phyloP scores from a whole-genome alignment of 1,140 invertebrate species.

The Thaumetopoea pityocampa region DNA sequence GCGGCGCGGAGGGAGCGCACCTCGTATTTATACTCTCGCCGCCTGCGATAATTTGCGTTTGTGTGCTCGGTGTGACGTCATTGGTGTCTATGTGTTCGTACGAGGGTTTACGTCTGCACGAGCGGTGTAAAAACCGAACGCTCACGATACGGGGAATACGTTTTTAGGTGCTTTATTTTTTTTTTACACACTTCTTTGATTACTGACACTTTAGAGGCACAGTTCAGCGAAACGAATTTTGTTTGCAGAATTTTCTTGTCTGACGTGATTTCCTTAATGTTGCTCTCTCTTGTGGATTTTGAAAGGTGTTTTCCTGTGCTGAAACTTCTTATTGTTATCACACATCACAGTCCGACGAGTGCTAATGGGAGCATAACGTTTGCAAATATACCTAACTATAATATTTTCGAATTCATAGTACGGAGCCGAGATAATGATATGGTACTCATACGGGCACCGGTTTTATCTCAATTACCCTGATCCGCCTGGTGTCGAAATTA shows the following conservation, averaged over 20 bases:
- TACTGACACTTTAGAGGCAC: not conserved
- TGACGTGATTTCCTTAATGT: too few species aligned
- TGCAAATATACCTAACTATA: too few species aligned
- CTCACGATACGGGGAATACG: conserved; percentile 6
- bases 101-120: conserved; percentile 9
- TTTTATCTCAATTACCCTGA: too few species aligned
- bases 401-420: too few species aligned
- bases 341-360: too few species aligned
- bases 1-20: conserved; percentile 39
- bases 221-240: conserved; percentile 3
- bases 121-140: conserved; percentile 15
- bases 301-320: too few species aligned
- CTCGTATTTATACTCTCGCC: conserved; percentile 50
- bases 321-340: too few species aligned
- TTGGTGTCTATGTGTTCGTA: conserved; percentile 20
- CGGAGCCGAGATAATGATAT: too few species aligned
- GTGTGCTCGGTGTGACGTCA: conserved; percentile 51
- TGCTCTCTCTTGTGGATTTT: too few species aligned
- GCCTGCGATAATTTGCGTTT: conserved; percentile 30
- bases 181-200: conserved; percentile 3
- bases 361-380: too few species aligned
- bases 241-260: not conserved
- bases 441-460: too few species aligned
- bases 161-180: conserved; percentile 4
- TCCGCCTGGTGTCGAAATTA: too few species aligned